Evolutionary conservation across 1,140 invertebrate genomes (phyloP), one percentile per base, ranked within the genome.

Genomic region (Drosophila kohkoa): DNA sequence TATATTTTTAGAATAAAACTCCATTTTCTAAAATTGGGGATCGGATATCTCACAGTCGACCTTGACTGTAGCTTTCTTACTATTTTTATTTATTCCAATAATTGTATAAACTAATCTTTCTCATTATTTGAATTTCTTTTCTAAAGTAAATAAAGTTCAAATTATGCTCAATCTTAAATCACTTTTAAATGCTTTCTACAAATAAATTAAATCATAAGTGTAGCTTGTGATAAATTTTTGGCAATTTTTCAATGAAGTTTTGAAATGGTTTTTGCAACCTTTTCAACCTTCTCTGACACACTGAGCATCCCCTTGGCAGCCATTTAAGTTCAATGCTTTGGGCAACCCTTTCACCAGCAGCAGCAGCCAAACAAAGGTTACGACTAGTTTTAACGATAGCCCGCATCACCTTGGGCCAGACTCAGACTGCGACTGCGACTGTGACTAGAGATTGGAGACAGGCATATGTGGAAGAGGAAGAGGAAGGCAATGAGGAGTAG

Each of bases 321-420:
- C 46, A 58, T 35, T 59, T 59, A 52, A 67, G 70, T 67, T 66
- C 15, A 67, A 45, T 59, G 25, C 20, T 13, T 32, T 32, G 16
- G 11, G 6, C 43, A 74, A 60, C 16, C 64, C 35, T 51, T 63
- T 45, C 10, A 11, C 54, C 48, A 20, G 48, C 64, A 60, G 64
- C n/a, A 54, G 64, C n/a, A 43, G 41, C 10, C 41, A 55, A 54
- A 60, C 71, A 68, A 60, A 68, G 38, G 55, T 68, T 58, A 32
- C 54, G 11, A 66, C 38, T 72, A 72, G 52, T 66, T 57, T 49
- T 41, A 43, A 58, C 32, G 63, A 67, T 67, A 52, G 70, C 70
- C 70, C 70, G 70, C 70, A 73, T 73, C 63, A 67, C 54, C 63
- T 73, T 67, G 15, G 69, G 15, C 51, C 54, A 58, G 10, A 35